Base-by-base conservation (phyloP, 2,113 vertebrate species). In the Daubentonia madagascariensis region DNA sequence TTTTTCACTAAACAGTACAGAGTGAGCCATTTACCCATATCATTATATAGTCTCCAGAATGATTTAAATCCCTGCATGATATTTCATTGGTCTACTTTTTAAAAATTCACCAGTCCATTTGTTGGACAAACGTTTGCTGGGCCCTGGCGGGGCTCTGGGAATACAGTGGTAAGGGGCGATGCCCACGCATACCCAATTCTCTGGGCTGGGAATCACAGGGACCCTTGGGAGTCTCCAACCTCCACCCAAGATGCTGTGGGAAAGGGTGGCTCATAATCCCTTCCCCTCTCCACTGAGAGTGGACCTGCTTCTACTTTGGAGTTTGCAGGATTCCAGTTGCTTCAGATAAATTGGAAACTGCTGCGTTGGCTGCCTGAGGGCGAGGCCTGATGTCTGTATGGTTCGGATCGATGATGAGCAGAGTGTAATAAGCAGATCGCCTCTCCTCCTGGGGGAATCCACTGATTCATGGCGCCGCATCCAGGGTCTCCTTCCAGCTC, bases 401-500 rank as follows among this genome's bases (percentile, higher is more conserved):
- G 75, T 10, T 93, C 22, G n/a, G 0, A 72, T 96, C 63, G 3
- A 94, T 92, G 96, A 54, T 45, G 61, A 96, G 89, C 61, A 22
- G 57, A 32, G 63, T 57, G 75, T 45, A 50, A 81, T 89, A 61
- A 96, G 91, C 89, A 89, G 89, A 23, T 20, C 1, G 2, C 10
- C 76, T 72, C 84, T 68, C 11, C 70, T 96, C 94, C 91, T 50
- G 35, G 25, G 91, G 97, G 76, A 68, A 32, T 63, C 0, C 0
- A 14, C 96, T 96, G 96, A 97, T 97, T 94, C 92, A 90, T 45
- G 79, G 93, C 4, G 2, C 83, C 5, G 7, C 83, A 17, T 73
- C 86, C 73, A 1, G 0, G 76, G 78, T 85, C 67, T 93, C 89
- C 86, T 68, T 40, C 37, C 75, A 67, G 96, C 84, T 67, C 89